Evolutionary conservation across 2,888 invertebrate species (phyloP).

Genomic region (Diadegma fenestrale): DNA sequence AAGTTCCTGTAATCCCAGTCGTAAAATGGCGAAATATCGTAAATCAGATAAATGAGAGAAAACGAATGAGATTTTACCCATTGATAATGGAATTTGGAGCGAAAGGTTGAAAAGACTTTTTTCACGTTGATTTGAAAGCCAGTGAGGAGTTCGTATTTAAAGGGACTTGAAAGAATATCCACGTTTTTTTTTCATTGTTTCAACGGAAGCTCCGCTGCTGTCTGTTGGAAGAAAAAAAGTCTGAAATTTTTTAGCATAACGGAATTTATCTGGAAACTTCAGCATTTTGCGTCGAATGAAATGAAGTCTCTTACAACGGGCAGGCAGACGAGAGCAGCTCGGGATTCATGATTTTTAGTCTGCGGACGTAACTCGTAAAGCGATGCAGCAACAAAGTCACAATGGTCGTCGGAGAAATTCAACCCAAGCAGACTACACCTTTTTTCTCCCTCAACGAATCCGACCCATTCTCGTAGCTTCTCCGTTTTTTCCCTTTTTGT

Average conservation of each 20-base stretch:
- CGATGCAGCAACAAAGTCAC: conserved; percentile 43
- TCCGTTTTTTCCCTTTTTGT: conserved; percentile 6
- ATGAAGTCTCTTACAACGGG: not conserved
- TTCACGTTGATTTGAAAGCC: not conserved
- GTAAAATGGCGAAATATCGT: conserved; percentile 18
- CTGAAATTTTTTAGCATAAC: not conserved
- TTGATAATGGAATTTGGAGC: not conserved
- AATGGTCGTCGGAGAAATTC: conserved; percentile 36
- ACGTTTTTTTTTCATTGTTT: not conserved
- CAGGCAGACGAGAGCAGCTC: conserved; percentile 5
- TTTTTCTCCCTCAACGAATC: conserved; percentile 21
- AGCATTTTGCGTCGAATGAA: conserved; percentile 7
- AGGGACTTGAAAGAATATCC: not conserved
- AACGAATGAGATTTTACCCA: not conserved
- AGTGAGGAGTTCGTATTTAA: not conserved
- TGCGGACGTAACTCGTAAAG: conserved; percentile 4
- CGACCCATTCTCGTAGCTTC: conserved; percentile 3
- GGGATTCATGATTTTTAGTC: conserved; percentile 6
- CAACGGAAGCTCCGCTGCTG: not conserved
- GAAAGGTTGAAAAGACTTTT: not conserved
- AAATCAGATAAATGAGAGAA: not conserved
- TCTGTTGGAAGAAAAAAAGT: not conserved
- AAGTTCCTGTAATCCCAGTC: not conserved
- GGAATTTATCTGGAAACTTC: not conserved
- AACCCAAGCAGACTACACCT: conserved; percentile 21